Evolutionary conservation across 2,113 vertebrate species (phyloP).

Genomic region (Benitochromis conjunctus): DNA sequence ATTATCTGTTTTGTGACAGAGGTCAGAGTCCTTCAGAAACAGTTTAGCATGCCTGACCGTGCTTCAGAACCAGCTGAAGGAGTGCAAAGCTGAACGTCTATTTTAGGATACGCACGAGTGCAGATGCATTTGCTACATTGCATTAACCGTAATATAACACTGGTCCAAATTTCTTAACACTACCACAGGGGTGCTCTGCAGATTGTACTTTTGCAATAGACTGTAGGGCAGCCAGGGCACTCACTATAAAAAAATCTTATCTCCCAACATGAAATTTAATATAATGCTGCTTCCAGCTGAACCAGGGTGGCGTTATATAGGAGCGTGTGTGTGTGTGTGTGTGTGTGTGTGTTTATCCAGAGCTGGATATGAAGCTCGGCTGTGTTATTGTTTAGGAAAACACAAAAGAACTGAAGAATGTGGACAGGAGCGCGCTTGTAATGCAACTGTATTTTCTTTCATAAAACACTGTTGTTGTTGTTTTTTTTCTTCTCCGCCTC

Average conservation of each 20-base stretch:
- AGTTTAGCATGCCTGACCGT: not conserved
- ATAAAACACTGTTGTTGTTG: not conserved
- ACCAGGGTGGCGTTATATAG: not conserved
- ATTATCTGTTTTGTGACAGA: not conserved
- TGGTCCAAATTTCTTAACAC: not conserved
- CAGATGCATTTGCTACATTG: not conserved
- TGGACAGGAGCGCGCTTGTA: not conserved
- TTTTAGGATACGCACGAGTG: conserved; percentile 2
- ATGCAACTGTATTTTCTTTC: not conserved
- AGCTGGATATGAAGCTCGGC: not conserved
- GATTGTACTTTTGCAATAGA: not conserved
- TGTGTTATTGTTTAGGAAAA: not conserved
- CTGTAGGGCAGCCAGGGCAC: not conserved
- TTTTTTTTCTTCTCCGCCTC: not conserved
- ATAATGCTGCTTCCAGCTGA: not conserved
- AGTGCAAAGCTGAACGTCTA: conserved; percentile 17
- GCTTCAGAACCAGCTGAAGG: not conserved
- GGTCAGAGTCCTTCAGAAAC: not conserved
- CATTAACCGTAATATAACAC: conserved; percentile 11
- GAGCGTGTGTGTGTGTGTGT: not conserved
- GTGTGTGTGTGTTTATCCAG: not conserved
- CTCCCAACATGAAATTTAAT: not conserved
- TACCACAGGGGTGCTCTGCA: not conserved
- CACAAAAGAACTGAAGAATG: not conserved
- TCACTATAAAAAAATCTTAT: not conserved